phyloP scores from a whole-genome alignment of 2,113 vertebrate genomes.

The Oncorhynchus tshawytscha region DNA sequence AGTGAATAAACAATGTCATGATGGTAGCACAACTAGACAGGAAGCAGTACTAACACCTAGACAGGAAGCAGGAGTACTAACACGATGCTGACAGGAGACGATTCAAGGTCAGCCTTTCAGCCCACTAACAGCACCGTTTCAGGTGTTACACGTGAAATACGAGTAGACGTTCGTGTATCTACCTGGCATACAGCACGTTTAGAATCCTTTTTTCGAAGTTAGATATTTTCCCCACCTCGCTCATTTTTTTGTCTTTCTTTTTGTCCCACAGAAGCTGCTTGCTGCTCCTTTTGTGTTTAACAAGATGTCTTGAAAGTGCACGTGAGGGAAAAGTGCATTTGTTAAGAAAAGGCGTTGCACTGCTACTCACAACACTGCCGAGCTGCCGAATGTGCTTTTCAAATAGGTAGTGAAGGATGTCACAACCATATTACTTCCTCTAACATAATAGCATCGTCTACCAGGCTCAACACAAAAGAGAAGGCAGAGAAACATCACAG shows the following conservation, averaged over 20 bases:
- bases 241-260: constrained; percentile 35
- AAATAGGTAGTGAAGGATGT: constrained; percentile 72
- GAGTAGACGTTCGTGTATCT: constrained; percentile 64
- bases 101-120: constrained; percentile 80
- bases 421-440: constrained; percentile 70
- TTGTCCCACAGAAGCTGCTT: constrained; percentile 65
- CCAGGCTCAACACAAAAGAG: constrained; percentile 69
- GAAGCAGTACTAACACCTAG: constrained; percentile 70
- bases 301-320: constrained; percentile 76
- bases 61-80: constrained; percentile 74
- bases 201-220: constrained; percentile 58
- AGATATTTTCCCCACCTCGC: constrained; percentile 37
- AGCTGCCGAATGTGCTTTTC: constrained; percentile 64
- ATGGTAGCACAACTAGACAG: constrained; percentile 72
- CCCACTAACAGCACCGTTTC: constrained; percentile 71
- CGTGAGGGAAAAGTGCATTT: constrained; percentile 74
- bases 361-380: constrained; percentile 56
- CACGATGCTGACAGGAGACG: constrained; percentile 71
- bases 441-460: constrained; percentile 72
- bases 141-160: constrained; percentile 62
- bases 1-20: constrained; percentile 81
- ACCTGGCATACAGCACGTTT: constrained; percentile 62
- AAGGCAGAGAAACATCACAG: constrained; percentile 72
- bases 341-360: constrained; percentile 68
- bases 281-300: constrained; percentile 74